Percentiles rank a stretch among this genome's conserved stretches.
These are phyloP conservation scores for Pseudotriccus pelzelni DNA, from an alignment of 2,797 vertebrate genomes.

Conservation along the genomic window DNA sequence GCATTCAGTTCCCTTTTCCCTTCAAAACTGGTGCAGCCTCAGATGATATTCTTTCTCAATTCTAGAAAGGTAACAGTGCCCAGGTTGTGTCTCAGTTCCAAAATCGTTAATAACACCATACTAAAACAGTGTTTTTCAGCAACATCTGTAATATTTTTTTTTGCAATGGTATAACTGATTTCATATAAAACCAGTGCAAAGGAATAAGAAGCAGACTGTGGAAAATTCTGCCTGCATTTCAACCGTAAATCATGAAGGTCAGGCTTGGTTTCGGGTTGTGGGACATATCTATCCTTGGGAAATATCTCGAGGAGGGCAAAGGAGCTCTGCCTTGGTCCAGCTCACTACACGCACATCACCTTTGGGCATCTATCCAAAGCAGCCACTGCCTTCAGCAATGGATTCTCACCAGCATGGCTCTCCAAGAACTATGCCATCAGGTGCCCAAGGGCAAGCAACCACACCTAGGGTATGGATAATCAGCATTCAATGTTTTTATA, in stretches of 20 bases:
- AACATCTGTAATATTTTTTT: not conserved
- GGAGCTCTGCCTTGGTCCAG: not conserved
- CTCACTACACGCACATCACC: rapidly evolving
- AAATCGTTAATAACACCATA: not conserved
- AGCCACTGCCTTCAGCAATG: not conserved
- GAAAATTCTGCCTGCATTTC: not conserved
- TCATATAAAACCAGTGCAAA: not conserved
- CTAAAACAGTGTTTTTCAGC: not conserved
- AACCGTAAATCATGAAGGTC: not conserved
- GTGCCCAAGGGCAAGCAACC: not conserved
- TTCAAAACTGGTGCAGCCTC: not conserved
- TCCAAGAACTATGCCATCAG: rapidly evolving
- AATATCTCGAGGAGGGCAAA: not conserved
- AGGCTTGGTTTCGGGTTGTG: rapidly evolving
- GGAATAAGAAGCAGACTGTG: not conserved
- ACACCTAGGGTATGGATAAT: not conserved
- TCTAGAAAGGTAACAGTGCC: not conserved
- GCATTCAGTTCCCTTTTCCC: not conserved
- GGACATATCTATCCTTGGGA: not conserved
- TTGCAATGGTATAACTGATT: not conserved
- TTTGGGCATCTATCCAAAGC: not conserved
- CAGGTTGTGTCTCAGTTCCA: not conserved
- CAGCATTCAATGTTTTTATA: not conserved
- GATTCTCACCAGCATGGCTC: not conserved
- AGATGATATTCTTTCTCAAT: not conserved